A percentile compares a stretch with the other conserved stretches of the same genome.
Evolutionary conservation across 2,888 invertebrate genomes (phyloP).

Genomic region (Brachylomia viminalis): DNA sequence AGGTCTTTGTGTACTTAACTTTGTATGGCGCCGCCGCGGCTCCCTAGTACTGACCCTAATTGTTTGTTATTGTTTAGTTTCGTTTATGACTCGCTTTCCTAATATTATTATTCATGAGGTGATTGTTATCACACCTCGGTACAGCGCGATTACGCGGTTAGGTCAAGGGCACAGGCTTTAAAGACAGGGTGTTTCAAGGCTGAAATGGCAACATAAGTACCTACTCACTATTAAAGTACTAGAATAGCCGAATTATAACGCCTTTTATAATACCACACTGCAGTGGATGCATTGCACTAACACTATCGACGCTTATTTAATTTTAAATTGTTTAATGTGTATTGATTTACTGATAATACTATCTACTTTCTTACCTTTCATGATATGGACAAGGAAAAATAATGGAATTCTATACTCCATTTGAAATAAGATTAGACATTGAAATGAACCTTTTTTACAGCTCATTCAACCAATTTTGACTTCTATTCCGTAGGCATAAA

Average conservation of each 20-base stretch:
- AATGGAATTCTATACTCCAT: too few species aligned
- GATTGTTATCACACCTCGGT: slow-evolving; percentile 64
- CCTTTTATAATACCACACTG: slow-evolving; percentile 11
- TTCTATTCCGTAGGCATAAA: too few species aligned
- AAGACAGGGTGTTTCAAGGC: slow-evolving; percentile 41
- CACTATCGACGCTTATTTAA: slow-evolving; percentile 1
- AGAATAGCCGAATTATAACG: slow-evolving; percentile 17
- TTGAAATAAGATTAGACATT: too few species aligned
- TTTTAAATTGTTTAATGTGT: slow-evolving; percentile 23
- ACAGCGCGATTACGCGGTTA: slow-evolving; percentile 44
- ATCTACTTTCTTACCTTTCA: not conserved
- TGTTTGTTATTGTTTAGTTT: slow-evolving; percentile 50
- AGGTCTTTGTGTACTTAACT: not conserved
- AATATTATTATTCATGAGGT: slow-evolving; percentile 58
- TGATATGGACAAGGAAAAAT: slow-evolving; percentile 7
- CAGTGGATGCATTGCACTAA: slow-evolving; percentile 18
- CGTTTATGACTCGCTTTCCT: slow-evolving; percentile 6
- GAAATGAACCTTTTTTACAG: too few species aligned
- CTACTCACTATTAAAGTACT: slow-evolving; percentile 13
- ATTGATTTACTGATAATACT: slow-evolving; percentile 7
- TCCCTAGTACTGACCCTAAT: slow-evolving; percentile 15
- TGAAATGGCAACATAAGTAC: not conserved
- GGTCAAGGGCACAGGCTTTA: slow-evolving; percentile 48
- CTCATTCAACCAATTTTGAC: too few species aligned
- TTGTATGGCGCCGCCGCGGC: not conserved